Evolutionary conservation across 92 coral and sea anemone genomes (phyloP), one percentile per base, ranked within the genome.

Genomic region (Bergia puertoricense): DNA sequence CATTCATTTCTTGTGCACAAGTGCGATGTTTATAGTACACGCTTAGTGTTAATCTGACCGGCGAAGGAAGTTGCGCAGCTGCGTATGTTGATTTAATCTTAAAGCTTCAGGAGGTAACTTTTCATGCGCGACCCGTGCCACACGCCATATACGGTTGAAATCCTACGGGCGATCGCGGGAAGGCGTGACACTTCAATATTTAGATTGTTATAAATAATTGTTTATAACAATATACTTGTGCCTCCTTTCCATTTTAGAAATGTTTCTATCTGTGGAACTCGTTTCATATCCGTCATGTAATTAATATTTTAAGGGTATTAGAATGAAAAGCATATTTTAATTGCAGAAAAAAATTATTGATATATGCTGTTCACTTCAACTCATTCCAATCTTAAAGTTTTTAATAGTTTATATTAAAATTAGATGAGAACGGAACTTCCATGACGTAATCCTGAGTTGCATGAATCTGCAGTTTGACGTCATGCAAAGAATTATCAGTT

Each of bases 51-150:
- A 45, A 45, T 56, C 74, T 44, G 20, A 41, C 8, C 65, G 11
- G 77, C 5, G 30, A 44, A 5, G 77, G 62, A 46, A 44, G 23
- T 8, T 66, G n/a, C 66, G 44, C 37, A 84, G 43, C 48, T 40
- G 44, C 38, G 73, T 66, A 48, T 44, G 74, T 46, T 69, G 67
- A 84, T 69, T 42, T 48, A 44, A 71, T 84, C 77, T 69, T 3
- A 57, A 15, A 62, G 77, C 65, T 44, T 50, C 68, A 84, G 30
- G 77, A 16, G 16, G 59, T 8, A 42, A 46, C 77, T 16, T 30
- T 6, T 80, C 85, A 84, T 84, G 87, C 87, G 44, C 78, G 77
- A 48, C 87, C 87, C 43, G 71, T 84, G 71, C 71, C 87, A 43
- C 87, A 54, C 20, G 77, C 79, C 87, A 84, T 84, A 84, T 84